Evolutionary conservation across 2,113 vertebrate genomes (phyloP).

Genomic region (Atrichornis clamosus): DNA sequence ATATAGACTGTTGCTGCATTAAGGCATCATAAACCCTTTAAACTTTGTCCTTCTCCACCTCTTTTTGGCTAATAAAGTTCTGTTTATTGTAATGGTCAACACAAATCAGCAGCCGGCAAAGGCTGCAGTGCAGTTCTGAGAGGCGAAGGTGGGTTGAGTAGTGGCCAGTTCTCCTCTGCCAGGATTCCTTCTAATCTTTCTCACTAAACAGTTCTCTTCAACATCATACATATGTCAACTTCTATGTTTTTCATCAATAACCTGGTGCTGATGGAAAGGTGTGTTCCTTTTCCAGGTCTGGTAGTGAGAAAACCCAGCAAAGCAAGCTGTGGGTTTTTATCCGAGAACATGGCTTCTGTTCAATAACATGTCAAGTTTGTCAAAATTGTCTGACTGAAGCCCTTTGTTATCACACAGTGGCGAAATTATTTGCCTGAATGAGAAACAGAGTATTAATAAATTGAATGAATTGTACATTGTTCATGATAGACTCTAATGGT

Average conservation of each 20-base stretch:
- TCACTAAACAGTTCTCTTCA: background rate
- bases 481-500: background rate
- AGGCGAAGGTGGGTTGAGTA: background rate
- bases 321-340: slow-evolving; percentile 66
- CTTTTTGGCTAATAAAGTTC: background rate
- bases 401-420: slow-evolving; percentile 51
- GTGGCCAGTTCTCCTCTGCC: background rate
- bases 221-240: background rate
- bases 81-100: background rate
- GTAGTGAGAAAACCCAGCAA: slow-evolving; percentile 69
- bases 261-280: slow-evolving; percentile 34
- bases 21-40: background rate
- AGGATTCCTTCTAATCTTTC: background rate
- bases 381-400: slow-evolving; percentile 75
- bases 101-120: background rate
- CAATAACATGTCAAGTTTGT: slow-evolving; percentile 74
- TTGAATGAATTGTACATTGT: slow-evolving; percentile 76
- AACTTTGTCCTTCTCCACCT: background rate
- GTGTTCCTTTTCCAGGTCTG: slow-evolving; percentile 56
- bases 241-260: slow-evolving; percentile 39
- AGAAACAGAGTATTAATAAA: slow-evolving; percentile 69
- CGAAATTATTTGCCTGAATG: slow-evolving; percentile 72
- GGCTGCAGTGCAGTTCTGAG: background rate
- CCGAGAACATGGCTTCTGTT: slow-evolving; percentile 65
- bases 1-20: background rate